Evolutionary conservation across 1,140 invertebrate species (phyloP), one percentile per base, ranked within the genome.

Genomic region (Coboldia fuscipes): DNA sequence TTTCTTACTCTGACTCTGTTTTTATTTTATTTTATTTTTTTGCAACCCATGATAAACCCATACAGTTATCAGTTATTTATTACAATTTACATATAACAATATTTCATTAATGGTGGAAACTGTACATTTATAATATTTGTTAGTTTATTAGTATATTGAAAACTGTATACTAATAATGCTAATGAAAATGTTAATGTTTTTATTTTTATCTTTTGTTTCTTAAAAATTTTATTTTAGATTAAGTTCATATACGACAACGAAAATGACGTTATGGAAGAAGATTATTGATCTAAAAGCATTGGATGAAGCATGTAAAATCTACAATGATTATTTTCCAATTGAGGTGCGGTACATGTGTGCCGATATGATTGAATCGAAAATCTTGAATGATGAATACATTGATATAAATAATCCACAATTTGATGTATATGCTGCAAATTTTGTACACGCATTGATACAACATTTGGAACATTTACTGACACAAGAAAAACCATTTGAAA

Each of bases 191-290:
- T 14, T 5, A 8, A 33, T n/a, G n/a, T n/a, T n/a, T n/a, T n/a
- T n/a, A n/a, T n/a, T n/a, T n/a, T n/a, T n/a, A n/a, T n/a, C n/a
- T n/a, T n/a, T n/a, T n/a, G n/a, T n/a, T n/a, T n/a, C n/a, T n/a
- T n/a, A n/a, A n/a, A n/a, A n/a, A n/a, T n/a, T n/a, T n/a, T n/a
- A n/a, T n/a, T n/a, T n/a, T n/a, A n/a, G n/a, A n/a, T n/a, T n/a
- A n/a, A n/a, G n/a, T n/a, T n/a, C n/a, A n/a, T n/a, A n/a, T n/a
- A n/a, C n/a, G n/a, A n/a, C n/a, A n/a, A n/a, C n/a, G n/a, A 50
- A 38, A 39, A 53, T 53, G 50, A 50, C 42, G 41, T 43, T 53
- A 43, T 53, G 50, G 50, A 49, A 53, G 40, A 44, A 45, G 40
- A 48, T 53, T 41, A 43, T 40, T 33, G 44, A 45, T 42, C 40